These are phyloP conservation scores for Corvus hawaiiensis DNA, from an alignment of 2,113 vertebrate genomes.

Conservation along the genomic window DNA sequence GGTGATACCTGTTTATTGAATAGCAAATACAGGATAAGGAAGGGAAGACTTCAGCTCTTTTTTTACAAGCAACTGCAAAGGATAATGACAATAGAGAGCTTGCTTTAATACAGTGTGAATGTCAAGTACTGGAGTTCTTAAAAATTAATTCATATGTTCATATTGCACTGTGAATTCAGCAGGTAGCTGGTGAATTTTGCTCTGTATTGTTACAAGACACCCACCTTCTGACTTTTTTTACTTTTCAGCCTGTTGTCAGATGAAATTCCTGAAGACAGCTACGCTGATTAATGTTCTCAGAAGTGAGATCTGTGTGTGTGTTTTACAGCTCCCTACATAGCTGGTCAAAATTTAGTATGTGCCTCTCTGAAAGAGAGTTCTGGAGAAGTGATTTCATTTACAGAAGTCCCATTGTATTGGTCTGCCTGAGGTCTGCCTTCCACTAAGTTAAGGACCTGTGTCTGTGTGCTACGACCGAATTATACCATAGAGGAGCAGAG, in stretches of 20 bases:
- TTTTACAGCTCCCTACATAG: background rate
- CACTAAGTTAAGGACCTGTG: background rate
- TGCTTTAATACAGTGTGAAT: background rate
- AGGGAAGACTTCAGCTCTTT: background rate
- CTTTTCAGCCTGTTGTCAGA: background rate
- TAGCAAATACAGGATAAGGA: background rate
- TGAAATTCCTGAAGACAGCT: background rate
- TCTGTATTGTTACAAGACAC: background rate
- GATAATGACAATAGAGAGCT: background rate
- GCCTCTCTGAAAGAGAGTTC: background rate
- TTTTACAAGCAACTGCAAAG: background rate
- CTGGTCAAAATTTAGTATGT: background rate
- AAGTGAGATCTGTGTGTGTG: background rate
- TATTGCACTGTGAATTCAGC: background rate
- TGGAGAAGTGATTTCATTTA: background rate
- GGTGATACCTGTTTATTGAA: background rate
- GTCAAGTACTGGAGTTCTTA: background rate
- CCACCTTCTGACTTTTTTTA: background rate
- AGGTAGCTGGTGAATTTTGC: background rate
- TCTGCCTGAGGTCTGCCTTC: background rate
- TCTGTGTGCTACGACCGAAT: background rate
- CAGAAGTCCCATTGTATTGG: background rate
- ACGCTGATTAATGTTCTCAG: fast-evolving
- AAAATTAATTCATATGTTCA: background rate
- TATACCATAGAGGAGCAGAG: background rate